phyloP scores from a whole-genome alignment of 2,797 vertebrate genomes.

The Mastacembelus armatus region DNA sequence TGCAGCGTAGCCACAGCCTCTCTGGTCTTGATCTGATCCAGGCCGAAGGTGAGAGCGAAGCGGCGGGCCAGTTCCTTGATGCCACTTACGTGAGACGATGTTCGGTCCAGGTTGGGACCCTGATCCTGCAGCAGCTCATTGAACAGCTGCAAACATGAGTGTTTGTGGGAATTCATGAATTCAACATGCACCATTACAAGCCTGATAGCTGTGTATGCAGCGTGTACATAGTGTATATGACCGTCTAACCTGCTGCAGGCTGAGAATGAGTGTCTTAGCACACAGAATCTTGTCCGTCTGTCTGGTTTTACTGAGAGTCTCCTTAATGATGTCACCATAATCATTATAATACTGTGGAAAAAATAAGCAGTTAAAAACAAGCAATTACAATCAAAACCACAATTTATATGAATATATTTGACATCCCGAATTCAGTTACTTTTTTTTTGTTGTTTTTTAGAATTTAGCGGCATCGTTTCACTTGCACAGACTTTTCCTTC shows the following conservation, averaged over 20 bases:
- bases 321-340: constrained; percentile 99
- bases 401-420: too few species aligned
- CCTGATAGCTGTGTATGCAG: neutral
- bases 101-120: constrained; percentile 96
- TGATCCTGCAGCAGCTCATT: constrained; percentile 98
- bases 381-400: too few species aligned
- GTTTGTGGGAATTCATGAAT: neutral
- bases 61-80: constrained; percentile 98
- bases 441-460: too few species aligned
- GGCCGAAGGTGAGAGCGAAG: constrained; percentile 97
- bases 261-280: constrained; percentile 99
- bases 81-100: constrained; percentile 96
- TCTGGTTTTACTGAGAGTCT: constrained; percentile 98
- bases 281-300: constrained; percentile 99
- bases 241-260: constrained; percentile 94
- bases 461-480: too few species aligned
- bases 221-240: neutral
- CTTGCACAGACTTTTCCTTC: too few species aligned
- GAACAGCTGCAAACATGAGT: constrained; percentile 86
- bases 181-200: neutral
- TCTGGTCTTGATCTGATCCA: constrained; percentile 99
- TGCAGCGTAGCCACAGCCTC: constrained; percentile 98
- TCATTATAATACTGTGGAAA: constrained; percentile 95
- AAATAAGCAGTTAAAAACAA: neutral
- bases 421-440: too few species aligned